Evolutionary conservation across 2,888 invertebrate species (phyloP), one percentile per base, ranked within the genome.

Genomic region (Charanyca ferruginea): DNA sequence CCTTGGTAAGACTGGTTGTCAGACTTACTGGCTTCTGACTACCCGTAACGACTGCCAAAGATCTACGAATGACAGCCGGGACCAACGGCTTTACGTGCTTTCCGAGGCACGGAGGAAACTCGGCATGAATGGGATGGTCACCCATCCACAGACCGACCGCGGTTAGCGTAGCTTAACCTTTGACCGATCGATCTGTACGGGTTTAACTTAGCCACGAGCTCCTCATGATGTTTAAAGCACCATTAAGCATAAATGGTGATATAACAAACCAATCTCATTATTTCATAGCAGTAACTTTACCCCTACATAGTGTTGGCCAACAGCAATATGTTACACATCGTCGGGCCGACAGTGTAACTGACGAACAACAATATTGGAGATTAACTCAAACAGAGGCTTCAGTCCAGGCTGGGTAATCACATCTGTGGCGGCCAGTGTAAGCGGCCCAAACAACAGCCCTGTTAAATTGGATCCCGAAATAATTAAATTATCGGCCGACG

Each of bases 401-500:
- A 68, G 79, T 69, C 66, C 70, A 74, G 71, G 23, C 73, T 68
- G 75, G 80, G 79, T 83, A 83, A 86, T 84, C 81, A 81, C 84
- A 83, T 84, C 85, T 83, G 85, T 73, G 78, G 81, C 68, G 54
- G 77, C 67, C 73, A 73, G 68, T 81, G 80, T 84, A 83, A 81
- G 77, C 83, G 77, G 63, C 67, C 83, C 79, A 79, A 89, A 88
- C 85, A 83, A 83, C 77, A 75, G 80, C 76, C 82, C 64, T 75
- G 75, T 81, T 84, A 82, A 84, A 85, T 87, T 86, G 81, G 77
- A 88, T 87, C 82, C 85, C 77, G 71, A 85, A 87, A 87, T 91
- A 93, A 93, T 93, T 89, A 86, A 90, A 89, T 91, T 91, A 91
- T 89, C 83, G 88, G 87, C 79, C 83, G 84, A 80, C 89, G 86